These are phyloP conservation scores for Porphyrio hochstetteri DNA, from an alignment of 2,113 vertebrate species.

Conservation along the genomic window DNA sequence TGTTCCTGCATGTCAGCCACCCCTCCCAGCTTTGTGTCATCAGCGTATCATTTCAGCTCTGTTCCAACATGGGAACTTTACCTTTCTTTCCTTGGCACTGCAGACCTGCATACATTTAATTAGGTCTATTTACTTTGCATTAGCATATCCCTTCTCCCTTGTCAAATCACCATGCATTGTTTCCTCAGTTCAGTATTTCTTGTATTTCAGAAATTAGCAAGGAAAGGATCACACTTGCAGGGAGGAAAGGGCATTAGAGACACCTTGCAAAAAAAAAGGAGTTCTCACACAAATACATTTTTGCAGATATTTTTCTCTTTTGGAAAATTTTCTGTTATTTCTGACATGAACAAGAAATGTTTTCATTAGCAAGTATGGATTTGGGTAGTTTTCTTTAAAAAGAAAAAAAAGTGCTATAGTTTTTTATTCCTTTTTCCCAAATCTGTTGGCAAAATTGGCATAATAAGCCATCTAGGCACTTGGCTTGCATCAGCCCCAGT, in stretches of 20 bases:
- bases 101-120: not conserved
- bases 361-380: not conserved
- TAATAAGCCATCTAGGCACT: not conserved
- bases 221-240: not conserved
- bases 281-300: not conserved
- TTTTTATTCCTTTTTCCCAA: not conserved
- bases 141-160: not conserved
- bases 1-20: no score
- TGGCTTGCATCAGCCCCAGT: not conserved
- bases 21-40: no score
- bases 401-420: fast-evolving
- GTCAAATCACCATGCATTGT: not conserved
- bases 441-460: not conserved
- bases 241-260: not conserved
- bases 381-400: not conserved
- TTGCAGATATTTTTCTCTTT: not conserved
- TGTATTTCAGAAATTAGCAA: not conserved
- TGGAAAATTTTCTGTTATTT: not conserved
- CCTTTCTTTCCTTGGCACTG: not conserved
- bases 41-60: not conserved
- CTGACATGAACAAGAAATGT: not conserved
- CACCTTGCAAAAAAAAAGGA: not conserved
- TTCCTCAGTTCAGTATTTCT: not conserved
- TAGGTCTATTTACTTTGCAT: slow-evolving; percentile 17
- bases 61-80: not conserved